Evolutionary conservation across 2,113 vertebrate genomes (phyloP).

Genomic region (Ceuthmochares aereus): DNA sequence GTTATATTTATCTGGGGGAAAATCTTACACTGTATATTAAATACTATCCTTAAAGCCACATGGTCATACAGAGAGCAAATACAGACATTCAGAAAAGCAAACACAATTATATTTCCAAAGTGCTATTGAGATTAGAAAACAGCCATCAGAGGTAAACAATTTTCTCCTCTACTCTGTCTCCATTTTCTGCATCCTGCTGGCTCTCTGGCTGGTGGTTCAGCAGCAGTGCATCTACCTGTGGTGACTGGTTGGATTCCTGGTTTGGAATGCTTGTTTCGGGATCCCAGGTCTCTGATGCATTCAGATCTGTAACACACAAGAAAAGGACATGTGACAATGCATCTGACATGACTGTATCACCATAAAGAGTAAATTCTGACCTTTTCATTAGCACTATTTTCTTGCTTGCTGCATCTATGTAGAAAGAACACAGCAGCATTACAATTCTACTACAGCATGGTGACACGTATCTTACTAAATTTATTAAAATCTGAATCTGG

Average conservation of each 20-base stretch:
- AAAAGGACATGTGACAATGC: conserved; percentile 9
- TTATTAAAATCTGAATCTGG: background rate
- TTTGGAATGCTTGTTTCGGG: background rate
- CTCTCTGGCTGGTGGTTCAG: conserved; percentile 60
- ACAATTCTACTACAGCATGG: background rate
- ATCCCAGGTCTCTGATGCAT: conserved; percentile 30
- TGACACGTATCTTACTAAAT: background rate
- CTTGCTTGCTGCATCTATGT: background rate
- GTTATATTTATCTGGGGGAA: conserved; percentile 3
- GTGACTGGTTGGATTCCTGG: conserved; percentile 2
- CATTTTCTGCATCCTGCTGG: conserved; percentile 74
- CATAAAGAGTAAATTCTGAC: background rate
- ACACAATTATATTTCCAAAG: conserved; percentile 20
- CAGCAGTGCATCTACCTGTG: conserved; percentile 39
- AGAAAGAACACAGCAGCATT: background rate
- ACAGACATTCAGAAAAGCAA: conserved; percentile 36
- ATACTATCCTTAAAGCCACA: conserved; percentile 54
- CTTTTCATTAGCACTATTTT: background rate
- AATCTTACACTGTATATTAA: conserved; percentile 52
- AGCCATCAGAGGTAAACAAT: conserved; percentile 91
- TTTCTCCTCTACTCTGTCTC: conserved; percentile 82
- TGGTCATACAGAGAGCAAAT: conserved; percentile 18
- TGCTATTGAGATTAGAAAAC: conserved; percentile 26
- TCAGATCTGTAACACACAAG: conserved; percentile 77
- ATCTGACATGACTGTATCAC: background rate